Percentiles rank a stretch among this genome's conserved stretches.
These are phyloP conservation scores for Pyxicephalus adspersus DNA, from an alignment of 2,113 vertebrate genomes.

Conservation along the genomic window DNA sequence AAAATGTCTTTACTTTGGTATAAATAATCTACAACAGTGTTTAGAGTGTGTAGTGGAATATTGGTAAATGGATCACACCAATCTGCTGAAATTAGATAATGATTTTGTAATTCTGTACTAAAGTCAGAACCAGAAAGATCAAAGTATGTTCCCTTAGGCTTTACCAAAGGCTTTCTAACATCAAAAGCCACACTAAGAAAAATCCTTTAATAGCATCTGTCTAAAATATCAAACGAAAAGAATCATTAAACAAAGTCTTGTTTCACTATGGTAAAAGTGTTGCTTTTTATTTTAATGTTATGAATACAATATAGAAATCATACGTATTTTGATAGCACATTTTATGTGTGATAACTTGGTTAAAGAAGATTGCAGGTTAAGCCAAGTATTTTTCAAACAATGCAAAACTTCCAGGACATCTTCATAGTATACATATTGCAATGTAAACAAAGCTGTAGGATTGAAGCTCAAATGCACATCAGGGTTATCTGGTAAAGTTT, in stretches of 20 bases:
- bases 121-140: conserved; percentile 41
- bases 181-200: conserved; percentile 45
- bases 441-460: too few relatives aligned
- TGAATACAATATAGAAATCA: neutral
- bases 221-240: conserved; percentile 34
- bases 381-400: too few relatives aligned
- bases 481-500: too few relatives aligned
- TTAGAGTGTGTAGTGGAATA: conserved; percentile 16
- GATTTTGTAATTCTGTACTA: conserved; percentile 49
- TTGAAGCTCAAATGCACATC: too few relatives aligned
- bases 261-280: conserved; percentile 6
- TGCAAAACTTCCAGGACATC: too few relatives aligned
- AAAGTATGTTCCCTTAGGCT: conserved; percentile 49
- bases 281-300: neutral
- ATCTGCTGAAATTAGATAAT: conserved; percentile 49
- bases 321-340: neutral
- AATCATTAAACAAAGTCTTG: conserved; percentile 20
- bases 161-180: conserved; percentile 51
- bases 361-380: too few relatives aligned
- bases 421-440: too few relatives aligned
- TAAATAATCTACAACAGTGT: conserved; percentile 2
- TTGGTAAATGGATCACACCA: conserved; percentile 37
- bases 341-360: neutral
- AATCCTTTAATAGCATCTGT: conserved; percentile 38
- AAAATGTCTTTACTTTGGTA: neutral